A percentile compares a stretch with the other conserved stretches of the same genome.
Conservation (phyloP, 2,113 vertebrate species). For the Gnathonemus echidnorhynchus region DNA sequence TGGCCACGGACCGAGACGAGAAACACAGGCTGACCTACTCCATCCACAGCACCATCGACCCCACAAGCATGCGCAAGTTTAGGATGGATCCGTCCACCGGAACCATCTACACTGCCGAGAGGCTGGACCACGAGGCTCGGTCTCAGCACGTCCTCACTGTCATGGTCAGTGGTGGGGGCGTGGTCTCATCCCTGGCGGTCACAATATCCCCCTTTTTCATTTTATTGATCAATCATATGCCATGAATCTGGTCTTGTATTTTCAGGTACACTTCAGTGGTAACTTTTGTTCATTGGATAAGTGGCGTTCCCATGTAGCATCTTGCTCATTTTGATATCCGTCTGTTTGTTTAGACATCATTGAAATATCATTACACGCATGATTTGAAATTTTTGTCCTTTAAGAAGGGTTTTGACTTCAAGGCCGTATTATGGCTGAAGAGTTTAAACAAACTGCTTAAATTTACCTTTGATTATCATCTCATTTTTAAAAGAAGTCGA, state of each 20-base stretch:
- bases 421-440: not conserved
- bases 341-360: not conserved
- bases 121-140: constrained; percentile 85
- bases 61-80: constrained; percentile 80
- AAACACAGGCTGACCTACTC: constrained; percentile 81
- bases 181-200: not conserved
- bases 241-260: not conserved
- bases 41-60: constrained; percentile 84
- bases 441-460: constrained; percentile 19
- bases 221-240: not conserved
- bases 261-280: not conserved
- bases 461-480: constrained; percentile 5
- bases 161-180: constrained; percentile 66
- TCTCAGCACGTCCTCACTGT: constrained; percentile 86
- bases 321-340: not conserved
- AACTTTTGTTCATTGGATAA: not conserved
- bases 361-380: not conserved
- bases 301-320: not conserved
- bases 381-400: not conserved
- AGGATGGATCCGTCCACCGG: constrained; percentile 77
- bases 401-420: not conserved
- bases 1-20: constrained; percentile 87
- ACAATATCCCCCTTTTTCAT: not conserved
- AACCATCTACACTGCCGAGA: constrained; percentile 75
- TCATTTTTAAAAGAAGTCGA: not conserved